Evolutionary conservation across 2,888 invertebrate genomes (phyloP).

Genomic region (Epistrophe grossulariae): DNA sequence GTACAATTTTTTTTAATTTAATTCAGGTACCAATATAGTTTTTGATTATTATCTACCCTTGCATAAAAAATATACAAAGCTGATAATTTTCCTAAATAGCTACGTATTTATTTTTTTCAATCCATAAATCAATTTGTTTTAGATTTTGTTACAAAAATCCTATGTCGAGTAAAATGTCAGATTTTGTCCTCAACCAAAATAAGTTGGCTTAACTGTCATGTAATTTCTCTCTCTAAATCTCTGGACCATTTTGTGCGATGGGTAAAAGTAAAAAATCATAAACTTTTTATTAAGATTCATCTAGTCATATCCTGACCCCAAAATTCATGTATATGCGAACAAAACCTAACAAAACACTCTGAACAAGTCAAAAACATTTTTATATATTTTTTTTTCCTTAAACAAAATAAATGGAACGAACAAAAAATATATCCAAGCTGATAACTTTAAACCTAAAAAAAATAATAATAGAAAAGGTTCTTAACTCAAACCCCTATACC

Average conservation of each 20-base stretch:
- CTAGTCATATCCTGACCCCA: constrained; percentile 7
- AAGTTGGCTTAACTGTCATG: not conserved
- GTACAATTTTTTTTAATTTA: too few relatives aligned
- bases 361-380: constrained; percentile 57
- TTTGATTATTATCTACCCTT: too few relatives aligned
- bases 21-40: too few relatives aligned
- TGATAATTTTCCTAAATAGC: too few relatives aligned
- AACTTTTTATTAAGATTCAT: constrained; percentile 37
- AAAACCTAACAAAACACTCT: constrained; percentile 19
- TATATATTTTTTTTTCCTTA: constrained; percentile 27
- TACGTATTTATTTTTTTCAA: not conserved
- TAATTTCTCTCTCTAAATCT: not conserved
- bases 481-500: not conserved
- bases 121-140: not conserved
- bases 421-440: constrained; percentile 32
- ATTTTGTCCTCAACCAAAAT: constrained; percentile 11
- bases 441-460: constrained; percentile 26
- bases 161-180: not conserved
- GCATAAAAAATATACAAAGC: too few relatives aligned
- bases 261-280: constrained; percentile 1
- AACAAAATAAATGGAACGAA: constrained; percentile 28
- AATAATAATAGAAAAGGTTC: not conserved
- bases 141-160: not conserved
- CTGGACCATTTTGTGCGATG: not conserved
- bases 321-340: constrained; percentile 6